phyloP scores from a whole-genome alignment of 2,888 invertebrate genomes.

The Ophion ellenae region DNA sequence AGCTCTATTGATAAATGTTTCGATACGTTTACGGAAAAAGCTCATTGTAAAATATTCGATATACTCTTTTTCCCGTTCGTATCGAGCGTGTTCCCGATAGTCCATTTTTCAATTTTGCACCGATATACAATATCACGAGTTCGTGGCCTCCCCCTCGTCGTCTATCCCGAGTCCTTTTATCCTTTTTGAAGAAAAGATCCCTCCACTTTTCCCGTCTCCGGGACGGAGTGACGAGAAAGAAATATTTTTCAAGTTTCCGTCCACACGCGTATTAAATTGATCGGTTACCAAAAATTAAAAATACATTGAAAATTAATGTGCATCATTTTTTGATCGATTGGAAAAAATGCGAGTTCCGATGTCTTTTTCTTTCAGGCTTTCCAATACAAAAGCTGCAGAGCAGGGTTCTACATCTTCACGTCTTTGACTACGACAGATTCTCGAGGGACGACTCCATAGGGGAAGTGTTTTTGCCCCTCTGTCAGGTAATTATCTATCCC shows the following conservation, averaged over 20 bases:
- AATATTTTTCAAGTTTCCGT: background rate
- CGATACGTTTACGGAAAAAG: background rate
- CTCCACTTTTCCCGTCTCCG: background rate
- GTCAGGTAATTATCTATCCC: constrained; percentile 88
- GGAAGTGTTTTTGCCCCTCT: constrained; percentile 95
- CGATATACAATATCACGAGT: background rate
- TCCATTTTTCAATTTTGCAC: background rate
- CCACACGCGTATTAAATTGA: background rate
- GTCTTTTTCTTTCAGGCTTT: constrained; percentile 86
- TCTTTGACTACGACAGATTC: constrained; percentile 97
- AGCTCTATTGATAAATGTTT: background rate
- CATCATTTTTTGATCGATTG: background rate
- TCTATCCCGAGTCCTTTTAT: background rate
- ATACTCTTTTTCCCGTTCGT: background rate
- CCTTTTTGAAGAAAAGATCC: background rate
- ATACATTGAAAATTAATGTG: background rate
- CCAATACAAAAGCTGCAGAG: constrained; percentile 97
- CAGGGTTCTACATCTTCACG: constrained; percentile 95
- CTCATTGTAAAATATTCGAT: background rate
- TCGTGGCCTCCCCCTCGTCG: background rate
- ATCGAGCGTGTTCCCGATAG: background rate
- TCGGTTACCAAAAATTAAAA: background rate
- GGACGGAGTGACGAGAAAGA: background rate
- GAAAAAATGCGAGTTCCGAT: background rate
- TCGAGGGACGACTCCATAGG: constrained; percentile 97